Evolutionary conservation across 2,888 invertebrate species (phyloP).

Genomic region (Leucania comma): DNA sequence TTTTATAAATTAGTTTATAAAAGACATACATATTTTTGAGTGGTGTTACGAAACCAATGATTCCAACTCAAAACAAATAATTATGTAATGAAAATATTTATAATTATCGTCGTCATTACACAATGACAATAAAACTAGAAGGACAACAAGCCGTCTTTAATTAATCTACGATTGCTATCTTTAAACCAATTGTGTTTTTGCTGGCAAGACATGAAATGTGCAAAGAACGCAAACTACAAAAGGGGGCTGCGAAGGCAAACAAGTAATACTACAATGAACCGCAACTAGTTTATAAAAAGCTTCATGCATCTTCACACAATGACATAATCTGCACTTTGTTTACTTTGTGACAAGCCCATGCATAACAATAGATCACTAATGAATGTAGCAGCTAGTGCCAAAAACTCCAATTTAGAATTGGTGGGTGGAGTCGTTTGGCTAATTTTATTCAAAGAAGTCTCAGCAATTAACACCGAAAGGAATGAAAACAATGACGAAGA

Average conservation of each 20-base stretch:
- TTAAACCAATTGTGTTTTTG: conserved; percentile 50
- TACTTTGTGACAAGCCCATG: conserved; percentile 52
- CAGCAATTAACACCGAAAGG: conserved; percentile 36
- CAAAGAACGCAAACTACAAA: conserved; percentile 43
- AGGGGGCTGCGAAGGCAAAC: conserved; percentile 40
- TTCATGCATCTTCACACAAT: conserved; percentile 36
- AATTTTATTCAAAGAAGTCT: conserved; percentile 59
- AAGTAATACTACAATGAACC: conserved; percentile 27
- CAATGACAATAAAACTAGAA: conserved; percentile 23
- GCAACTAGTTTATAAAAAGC: conserved; percentile 48
- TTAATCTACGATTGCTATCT: conserved; percentile 43
- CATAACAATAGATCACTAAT: conserved; percentile 66
- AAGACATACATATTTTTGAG: neutral
- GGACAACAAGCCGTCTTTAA: conserved; percentile 31
- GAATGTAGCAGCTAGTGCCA: conserved; percentile 70
- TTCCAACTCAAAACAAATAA: conserved; percentile 1
- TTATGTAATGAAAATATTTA: conserved; percentile 3
- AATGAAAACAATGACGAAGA: conserved; percentile 51
- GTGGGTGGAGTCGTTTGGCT: conserved; percentile 63
- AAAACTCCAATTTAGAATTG: conserved; percentile 66
- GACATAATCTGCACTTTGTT: conserved; percentile 56
- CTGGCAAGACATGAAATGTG: conserved; percentile 37
- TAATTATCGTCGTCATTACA: neutral
- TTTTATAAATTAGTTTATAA: neutral
- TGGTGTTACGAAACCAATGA: neutral